A percentile compares a stretch with the other conserved stretches of the same genome.
Conservation (phyloP, 2,113 vertebrate genomes). For the Brachirus orientalis region DNA sequence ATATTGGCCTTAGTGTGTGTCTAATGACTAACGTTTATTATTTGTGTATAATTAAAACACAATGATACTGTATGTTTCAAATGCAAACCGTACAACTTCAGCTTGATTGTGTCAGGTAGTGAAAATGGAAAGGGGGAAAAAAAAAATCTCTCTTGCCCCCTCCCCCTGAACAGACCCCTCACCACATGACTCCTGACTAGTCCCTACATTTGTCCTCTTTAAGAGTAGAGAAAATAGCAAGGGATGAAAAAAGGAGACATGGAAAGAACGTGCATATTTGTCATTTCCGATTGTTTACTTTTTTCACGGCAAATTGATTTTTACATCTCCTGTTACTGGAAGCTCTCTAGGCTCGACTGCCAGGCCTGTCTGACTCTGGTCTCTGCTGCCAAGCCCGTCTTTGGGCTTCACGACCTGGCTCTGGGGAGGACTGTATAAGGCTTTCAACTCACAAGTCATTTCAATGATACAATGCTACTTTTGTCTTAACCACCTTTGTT, state of each 20-base stretch:
- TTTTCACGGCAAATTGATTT: conserved; percentile 87
- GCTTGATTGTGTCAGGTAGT: conserved; percentile 52
- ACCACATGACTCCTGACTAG: conserved; percentile 59
- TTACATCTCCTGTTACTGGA: conserved; percentile 87
- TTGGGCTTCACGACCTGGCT: conserved; percentile 82
- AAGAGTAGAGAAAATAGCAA: conserved; percentile 74
- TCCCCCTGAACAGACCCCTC: conserved; percentile 54
- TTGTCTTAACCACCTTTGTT: conserved; percentile 82
- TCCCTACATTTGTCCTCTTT: conserved; percentile 70
- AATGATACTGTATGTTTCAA: too few species aligned
- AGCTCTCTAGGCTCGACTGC: conserved; percentile 76
- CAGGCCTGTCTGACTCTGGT: conserved; percentile 78
- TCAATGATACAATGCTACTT: conserved; percentile 84
- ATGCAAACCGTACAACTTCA: conserved; percentile 44
- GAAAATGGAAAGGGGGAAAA: conserved; percentile 12
- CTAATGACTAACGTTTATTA: conserved; percentile 9
- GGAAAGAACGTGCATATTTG: conserved; percentile 82
- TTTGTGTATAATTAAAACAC: conserved; percentile 22
- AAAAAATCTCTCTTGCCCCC: neutral
- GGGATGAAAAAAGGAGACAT: conserved; percentile 50
- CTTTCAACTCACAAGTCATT: conserved; percentile 84
- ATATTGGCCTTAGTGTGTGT: conserved; percentile 44
- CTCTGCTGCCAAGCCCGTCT: conserved; percentile 76
- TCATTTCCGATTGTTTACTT: conserved; percentile 87
- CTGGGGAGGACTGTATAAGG: conserved; percentile 82